Evolutionary conservation across 2,888 invertebrate genomes (phyloP), one percentile per base, ranked within the genome.

Genomic region (Empis stercorea): DNA sequence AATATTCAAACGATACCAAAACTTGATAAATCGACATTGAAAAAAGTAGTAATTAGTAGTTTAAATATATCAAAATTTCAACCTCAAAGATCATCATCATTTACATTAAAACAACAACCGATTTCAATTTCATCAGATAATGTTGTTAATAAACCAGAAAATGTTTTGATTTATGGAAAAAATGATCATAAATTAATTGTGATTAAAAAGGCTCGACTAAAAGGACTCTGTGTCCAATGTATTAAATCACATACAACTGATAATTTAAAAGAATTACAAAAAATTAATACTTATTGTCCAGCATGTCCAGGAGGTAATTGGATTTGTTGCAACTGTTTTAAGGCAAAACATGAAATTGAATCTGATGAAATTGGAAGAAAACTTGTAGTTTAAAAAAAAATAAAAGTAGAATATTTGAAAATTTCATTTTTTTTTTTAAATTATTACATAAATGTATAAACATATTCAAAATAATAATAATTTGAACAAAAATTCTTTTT

Each of bases 321-420:
- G 69, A 65, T 69, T 55, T 69, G 69, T 50, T 59, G 58, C 30
- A 2, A 47, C 1, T 69, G 69, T 51, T 68, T 69, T 45, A 59
- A 59, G 48, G 40, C 48, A 15, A 43, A 51, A 2, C 61, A 61
- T 51, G 14, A 27, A 27, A 27, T 27, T 9, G 23, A 27, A 6
- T 27, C 23, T 27, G 23, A 27, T 9, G 4, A 27, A 27, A 27
- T 7, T 27, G 23, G 4, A 27, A 7, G 2, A 7, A 6, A 27
- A 9, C 7, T 7, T 27, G 4, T 14, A 15, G 15, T 9, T 13
- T 34, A 34, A 32, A n/a, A 34, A 4, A 4, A 20, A 20, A 20
- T 20, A 20, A 20, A 20, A n/a, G n/a, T n/a, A n/a, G n/a, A n/a
- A n/a, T n/a, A n/a, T n/a, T n/a, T n/a, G n/a, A n/a, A n/a, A 17